Base-by-base conservation (phyloP, 2,797 vertebrate species). In the Acridotheres tristis region DNA sequence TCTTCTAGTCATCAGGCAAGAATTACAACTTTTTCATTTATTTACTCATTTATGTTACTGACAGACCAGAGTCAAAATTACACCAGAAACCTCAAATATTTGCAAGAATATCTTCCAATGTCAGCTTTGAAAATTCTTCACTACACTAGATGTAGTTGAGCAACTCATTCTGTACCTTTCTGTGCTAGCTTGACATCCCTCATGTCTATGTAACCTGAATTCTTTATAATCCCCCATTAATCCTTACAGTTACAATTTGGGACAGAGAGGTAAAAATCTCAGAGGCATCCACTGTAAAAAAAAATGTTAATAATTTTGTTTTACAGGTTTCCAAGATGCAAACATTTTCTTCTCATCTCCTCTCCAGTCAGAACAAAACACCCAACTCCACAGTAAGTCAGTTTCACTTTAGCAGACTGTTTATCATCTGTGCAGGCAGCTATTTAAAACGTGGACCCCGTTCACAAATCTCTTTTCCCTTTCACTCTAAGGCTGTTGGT, bases 151-250 rank as follows among this genome's bases (percentile, higher is more conserved):
- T 9, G 14, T 21, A 76, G 25, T 4, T 29, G 5, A 62, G 36
- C 40, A 68, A 57, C 48, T 84, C 2, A 30, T 58, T 72, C 69
- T 65, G 20, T 30, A 69, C 32, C 23, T 83, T 75, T 32, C 16
- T 5, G 7, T 53, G 26, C 23, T 27, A 23, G 15, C 43, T 26
- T 42, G 72, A 42, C n/a, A 40, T 11, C 32, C 12, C 9, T 86
- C 25, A 53, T 27, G 10, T 32, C 59, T 0, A 0, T 8, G 18
- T 43, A 58, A 14, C 26, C 32, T 4, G 5, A 63, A 38, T 71
- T 83, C 36, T 45, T 65, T 63, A 43, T 20, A 14, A 72, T 54
- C 14, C 19, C 15, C 26, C 19, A 18, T 65, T 58, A 88, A 85
- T 18, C 6, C 40, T 45, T 51, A 76, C 7, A 58, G 55, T 55